A percentile compares a stretch with the other conserved stretches of the same genome.
phyloP scores from a whole-genome alignment of 2,888 invertebrate genomes.

The Drosophila conformis region DNA sequence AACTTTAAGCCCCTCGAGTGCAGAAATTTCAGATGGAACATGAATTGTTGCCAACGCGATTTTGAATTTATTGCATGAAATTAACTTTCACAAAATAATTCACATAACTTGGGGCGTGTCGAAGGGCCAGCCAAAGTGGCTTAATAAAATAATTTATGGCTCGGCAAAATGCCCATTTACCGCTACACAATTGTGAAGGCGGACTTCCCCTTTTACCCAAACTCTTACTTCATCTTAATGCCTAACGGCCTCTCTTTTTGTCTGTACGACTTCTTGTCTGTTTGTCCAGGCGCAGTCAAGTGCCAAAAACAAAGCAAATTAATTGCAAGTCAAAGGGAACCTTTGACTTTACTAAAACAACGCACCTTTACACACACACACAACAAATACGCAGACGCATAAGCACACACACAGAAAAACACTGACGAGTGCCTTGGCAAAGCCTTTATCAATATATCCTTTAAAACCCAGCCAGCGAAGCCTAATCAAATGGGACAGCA shows the following conservation, averaged over 20 bases:
- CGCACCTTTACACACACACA: slow-evolving; percentile 55
- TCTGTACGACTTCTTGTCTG: slow-evolving; percentile 19
- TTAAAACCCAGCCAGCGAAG: slow-evolving; percentile 54
- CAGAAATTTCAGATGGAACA: slow-evolving; percentile 28
- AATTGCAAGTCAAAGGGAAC: slow-evolving; percentile 80
- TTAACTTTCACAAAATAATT: slow-evolving; percentile 80
- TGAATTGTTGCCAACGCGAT: slow-evolving; percentile 69
- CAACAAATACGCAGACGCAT: slow-evolving; percentile 6
- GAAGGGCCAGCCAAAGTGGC: slow-evolving; percentile 72
- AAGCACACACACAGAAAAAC: slow-evolving; percentile 15
- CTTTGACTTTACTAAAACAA: slow-evolving; percentile 58
- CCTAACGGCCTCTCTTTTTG: neutral
- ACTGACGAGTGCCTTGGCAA: slow-evolving; percentile 45
- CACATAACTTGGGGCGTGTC: slow-evolving; percentile 74
- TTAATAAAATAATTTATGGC: slow-evolving; percentile 79
- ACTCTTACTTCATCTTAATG: slow-evolving; percentile 10
- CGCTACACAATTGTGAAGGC: slow-evolving; percentile 10
- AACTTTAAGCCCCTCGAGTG: slow-evolving; percentile 15
- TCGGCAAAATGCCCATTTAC: slow-evolving; percentile 71
- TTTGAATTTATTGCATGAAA: slow-evolving; percentile 79
- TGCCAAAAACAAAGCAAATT: slow-evolving; percentile 82
- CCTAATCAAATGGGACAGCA: slow-evolving; percentile 79
- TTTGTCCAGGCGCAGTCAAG: slow-evolving; percentile 62
- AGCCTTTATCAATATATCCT: slow-evolving; percentile 80
- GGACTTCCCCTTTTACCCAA: neutral